A percentile compares a stretch with the other conserved stretches of the same genome.
Evolutionary conservation across 2,888 invertebrate species (phyloP).

Genomic region (Trichogramma dendrolimi): DNA sequence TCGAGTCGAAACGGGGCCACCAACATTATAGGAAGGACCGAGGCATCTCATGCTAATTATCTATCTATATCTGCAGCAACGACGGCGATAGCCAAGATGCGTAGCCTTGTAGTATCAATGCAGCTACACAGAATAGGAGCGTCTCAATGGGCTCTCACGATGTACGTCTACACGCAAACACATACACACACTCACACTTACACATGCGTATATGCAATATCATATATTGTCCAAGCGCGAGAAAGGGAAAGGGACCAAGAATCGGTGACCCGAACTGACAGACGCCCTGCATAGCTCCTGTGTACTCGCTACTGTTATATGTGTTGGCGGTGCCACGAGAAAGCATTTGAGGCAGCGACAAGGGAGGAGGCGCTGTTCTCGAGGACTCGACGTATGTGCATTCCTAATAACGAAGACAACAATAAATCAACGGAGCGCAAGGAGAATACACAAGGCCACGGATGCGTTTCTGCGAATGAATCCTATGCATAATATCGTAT

Average conservation of each 20-base stretch:
- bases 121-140: constrained; percentile 29
- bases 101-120: no score
- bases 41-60: constrained; percentile 47
- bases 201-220: constrained; percentile 33
- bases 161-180: constrained; percentile 32
- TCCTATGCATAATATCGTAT: constrained; percentile 52
- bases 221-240: constrained; percentile 44
- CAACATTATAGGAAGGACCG: constrained; percentile 42
- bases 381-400: constrained; percentile 45
- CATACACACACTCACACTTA: no score
- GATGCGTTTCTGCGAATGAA: constrained; percentile 41
- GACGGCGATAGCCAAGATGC: constrained; percentile 34
- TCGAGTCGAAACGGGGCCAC: not conserved
- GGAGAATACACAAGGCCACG: constrained; percentile 50
- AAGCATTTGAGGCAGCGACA: no score
- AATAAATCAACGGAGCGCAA: constrained; percentile 52
- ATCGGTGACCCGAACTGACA: constrained; percentile 32
- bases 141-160: constrained; percentile 47
- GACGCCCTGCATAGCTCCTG: constrained; percentile 37
- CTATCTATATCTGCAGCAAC: constrained; percentile 45
- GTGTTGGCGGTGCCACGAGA: no score
- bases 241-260: constrained; percentile 8
- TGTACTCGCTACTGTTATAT: no score
- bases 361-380: constrained; percentile 11
- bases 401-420: constrained; percentile 54